A percentile compares a stretch with the other conserved stretches of the same genome.
phyloP scores from a whole-genome alignment of 2,888 invertebrate species.

The Philaethria dido region DNA sequence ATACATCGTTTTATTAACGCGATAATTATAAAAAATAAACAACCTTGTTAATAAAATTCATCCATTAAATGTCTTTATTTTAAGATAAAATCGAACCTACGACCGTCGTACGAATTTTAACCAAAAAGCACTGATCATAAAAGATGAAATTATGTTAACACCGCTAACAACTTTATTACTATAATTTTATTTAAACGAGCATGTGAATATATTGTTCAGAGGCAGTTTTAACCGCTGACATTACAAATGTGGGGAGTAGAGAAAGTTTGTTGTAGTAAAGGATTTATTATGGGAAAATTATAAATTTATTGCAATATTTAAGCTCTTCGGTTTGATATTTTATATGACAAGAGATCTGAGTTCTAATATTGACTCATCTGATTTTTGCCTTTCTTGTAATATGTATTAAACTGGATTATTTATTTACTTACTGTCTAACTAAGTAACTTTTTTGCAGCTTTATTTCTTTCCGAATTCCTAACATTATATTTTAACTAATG shows the following conservation, averaged over 20 bases:
- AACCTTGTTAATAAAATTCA: too few species aligned
- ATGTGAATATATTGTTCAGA: constrained; percentile 22
- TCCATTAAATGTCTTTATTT: too few species aligned
- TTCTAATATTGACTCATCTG: not conserved
- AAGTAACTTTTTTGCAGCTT: too few species aligned
- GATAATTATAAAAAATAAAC: too few species aligned
- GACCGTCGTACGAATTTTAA: not conserved
- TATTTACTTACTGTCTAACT: too few species aligned
- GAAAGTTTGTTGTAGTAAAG: constrained; percentile 31
- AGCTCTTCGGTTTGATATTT: not conserved
- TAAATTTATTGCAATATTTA: not conserved
- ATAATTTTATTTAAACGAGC: constrained; percentile 21
- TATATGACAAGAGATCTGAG: not conserved
- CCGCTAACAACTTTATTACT: not conserved
- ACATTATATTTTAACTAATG: too few species aligned
- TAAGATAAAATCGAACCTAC: too few species aligned
- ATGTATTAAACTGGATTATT: not conserved
- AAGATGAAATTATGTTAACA: not conserved
- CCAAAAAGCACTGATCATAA: not conserved
- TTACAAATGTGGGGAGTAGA: constrained; percentile 33
- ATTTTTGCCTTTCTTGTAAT: not conserved
- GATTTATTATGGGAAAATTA: constrained; percentile 32
- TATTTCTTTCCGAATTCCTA: too few species aligned
- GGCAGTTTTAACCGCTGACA: constrained; percentile 24
- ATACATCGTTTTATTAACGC: too few species aligned